phyloP scores from a whole-genome alignment of 2,797 vertebrate species.

The Eurystomus glaucurus region DNA sequence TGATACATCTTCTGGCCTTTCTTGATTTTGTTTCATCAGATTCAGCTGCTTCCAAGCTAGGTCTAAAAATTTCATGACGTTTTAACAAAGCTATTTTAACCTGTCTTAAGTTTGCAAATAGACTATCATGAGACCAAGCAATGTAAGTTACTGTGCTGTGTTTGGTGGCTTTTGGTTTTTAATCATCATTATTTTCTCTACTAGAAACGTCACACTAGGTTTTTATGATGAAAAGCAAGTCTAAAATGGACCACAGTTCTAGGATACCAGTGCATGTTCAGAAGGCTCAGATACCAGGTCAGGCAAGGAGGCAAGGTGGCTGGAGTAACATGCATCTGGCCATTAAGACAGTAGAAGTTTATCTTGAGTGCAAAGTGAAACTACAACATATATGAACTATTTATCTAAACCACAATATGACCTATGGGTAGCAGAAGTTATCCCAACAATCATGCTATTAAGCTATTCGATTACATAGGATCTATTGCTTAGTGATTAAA shows the following conservation, averaged over 20 bases:
- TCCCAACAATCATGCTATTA: not conserved
- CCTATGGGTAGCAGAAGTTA: not conserved
- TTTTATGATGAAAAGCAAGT: not conserved
- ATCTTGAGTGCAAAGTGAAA: not conserved
- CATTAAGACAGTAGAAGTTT: not conserved
- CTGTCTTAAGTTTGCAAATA: not conserved
- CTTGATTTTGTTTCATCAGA: not conserved
- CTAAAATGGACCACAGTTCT: not conserved
- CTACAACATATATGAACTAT: not conserved
- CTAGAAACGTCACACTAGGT: not conserved
- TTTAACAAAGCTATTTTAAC: not conserved
- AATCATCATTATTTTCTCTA: not conserved
- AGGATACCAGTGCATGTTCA: not conserved
- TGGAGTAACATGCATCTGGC: not conserved
- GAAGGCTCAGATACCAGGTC: not conserved
- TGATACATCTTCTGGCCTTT: not conserved
- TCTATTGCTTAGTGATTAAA: slow-evolving; percentile 7
- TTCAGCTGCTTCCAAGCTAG: not conserved
- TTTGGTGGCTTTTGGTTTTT: not conserved
- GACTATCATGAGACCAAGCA: not conserved
- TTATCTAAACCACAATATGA: not conserved
- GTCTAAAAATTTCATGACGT: not conserved
- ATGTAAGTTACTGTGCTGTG: not conserved
- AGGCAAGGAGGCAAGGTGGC: not conserved
- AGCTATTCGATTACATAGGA: not conserved